Evolutionary conservation across 2,888 invertebrate genomes (phyloP), one percentile per base, ranked within the genome.

Genomic region (Drosophila robusta): DNA sequence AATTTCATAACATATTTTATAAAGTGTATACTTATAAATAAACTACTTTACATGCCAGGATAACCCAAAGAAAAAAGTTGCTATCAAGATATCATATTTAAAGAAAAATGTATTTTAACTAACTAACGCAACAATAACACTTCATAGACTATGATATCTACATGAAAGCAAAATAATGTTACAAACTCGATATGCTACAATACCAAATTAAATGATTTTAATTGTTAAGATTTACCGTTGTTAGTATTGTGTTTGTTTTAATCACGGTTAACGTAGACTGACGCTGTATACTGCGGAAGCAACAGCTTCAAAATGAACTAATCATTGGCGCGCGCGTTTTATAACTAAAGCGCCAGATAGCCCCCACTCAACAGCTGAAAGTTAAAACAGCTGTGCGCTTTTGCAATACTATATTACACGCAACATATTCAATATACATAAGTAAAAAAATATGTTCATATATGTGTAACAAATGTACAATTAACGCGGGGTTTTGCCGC

Each of bases 251-350:
- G 8, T 44, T 4, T 29, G 29, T 55, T 51, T 58, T 14, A 45
- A 41, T 54, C 22, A 9, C 42, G 41, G 45, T 51, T 56, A 39
- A 47, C 9, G 58, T 22, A 29, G 18, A 42, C 49, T 57, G 44
- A 54, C 41, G 24, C 14, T 51, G 34, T 41, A 41, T 42, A 42
- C 38, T 24, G 42, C 39, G 32, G 29, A 67, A 63, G 64, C 57
- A 54, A 6, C 36, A 9, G 55, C 42, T 55, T 54, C 49, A 36
- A 55, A 60, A 51, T 80, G 79, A 67, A 84, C 84, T 70, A 63
- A 68, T 54, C 81, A 64, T 58, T 52, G 62, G 49, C 75, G 81
- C 78, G 72, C 66, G 81, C 54, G 73, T 72, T 65, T 78, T 70
- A 65, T 67, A 81, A 82, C 82, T 80, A 47, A 78, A 34, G 22